Evolutionary conservation across 2,888 invertebrate genomes (phyloP), one percentile per base, ranked within the genome.

Genomic region (Bombylius major): DNA sequence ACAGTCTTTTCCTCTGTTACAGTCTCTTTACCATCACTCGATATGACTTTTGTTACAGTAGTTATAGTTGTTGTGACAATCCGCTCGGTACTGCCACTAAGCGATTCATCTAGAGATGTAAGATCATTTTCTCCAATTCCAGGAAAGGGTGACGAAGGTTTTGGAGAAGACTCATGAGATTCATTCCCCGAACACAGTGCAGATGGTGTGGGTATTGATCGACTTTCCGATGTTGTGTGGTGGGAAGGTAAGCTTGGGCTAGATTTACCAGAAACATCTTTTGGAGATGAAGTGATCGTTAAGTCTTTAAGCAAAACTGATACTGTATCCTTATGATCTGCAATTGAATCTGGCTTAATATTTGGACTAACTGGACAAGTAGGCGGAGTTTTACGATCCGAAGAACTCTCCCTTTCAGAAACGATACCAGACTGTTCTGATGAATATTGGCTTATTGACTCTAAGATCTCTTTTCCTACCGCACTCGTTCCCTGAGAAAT

Each of bases 281-380:
- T 75, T 34, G 75, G 73, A 23, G 76, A 75, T 51, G 77, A 69
- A 33, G 75, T 73, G 7, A 71, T 74, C n/a, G 73, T 71, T 5
- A 66, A 61, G 54, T 71, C 54, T 5, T 36, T 53, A 9, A 57
- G 54, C 64, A 65, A 23, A 63, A 61, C 47, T 63, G 61, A 58
- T 61, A 64, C 53, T 58, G 69, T 76, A 77, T 0, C 75, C 60
- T 60, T 77, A 77, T 75, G 56, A 72, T 72, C 62, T 66, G 60
- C 11, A n/a, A 69, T 60, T 66, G 70, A 42, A 71, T 76, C 58
- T 66, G 75, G 63, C 72, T 78, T 61, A 70, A 80, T 63, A 73
- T 61, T 69, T 45, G 84, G 84, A 69, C 84, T 84, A 1, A 83
- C 83, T 33, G 84, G 84, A 9, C 81, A 84, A 33, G 84, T 84